Conservation (phyloP, 1,140 invertebrate species). For the Oncopodura yosiiana region DNA sequence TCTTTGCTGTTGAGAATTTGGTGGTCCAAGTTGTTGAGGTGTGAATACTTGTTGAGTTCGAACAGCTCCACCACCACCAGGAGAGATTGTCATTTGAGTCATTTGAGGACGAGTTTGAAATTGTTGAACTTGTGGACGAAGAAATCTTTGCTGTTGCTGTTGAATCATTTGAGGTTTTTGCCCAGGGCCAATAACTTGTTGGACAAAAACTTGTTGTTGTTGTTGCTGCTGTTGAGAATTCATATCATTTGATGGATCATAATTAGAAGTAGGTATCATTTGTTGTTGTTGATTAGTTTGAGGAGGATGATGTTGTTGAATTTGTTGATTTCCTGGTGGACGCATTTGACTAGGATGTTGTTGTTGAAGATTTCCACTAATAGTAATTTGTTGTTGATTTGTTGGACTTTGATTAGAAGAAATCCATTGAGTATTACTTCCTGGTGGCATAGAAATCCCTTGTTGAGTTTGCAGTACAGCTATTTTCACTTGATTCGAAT, state of each 20-base stretch:
- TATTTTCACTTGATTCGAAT: not conserved
- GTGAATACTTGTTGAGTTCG: conserved; percentile 30
- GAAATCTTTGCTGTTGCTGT: conserved; percentile 2
- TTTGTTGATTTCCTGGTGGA: not conserved
- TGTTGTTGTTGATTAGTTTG: not conserved
- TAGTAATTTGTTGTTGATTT: not conserved
- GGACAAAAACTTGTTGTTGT: conserved; percentile 3
- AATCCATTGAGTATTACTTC: too few species aligned
- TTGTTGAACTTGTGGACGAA: conserved; percentile 17
- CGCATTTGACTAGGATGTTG: too few species aligned
- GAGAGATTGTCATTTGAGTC: conserved; percentile 16
- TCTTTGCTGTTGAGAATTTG: conserved; percentile 11
- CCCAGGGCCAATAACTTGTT: too few species aligned
- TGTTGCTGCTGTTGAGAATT: too few species aligned
- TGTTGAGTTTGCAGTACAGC: conserved; percentile 10
- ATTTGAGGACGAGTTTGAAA: conserved; percentile 9
- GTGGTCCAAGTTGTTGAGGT: too few species aligned
- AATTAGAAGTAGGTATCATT: too few species aligned
- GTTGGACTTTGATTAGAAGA: too few species aligned
- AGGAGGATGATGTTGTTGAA: not conserved
- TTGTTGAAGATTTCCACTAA: too few species aligned
- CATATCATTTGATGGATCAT: too few species aligned
- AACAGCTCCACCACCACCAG: conserved; percentile 17
- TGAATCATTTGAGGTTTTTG: not conserved
- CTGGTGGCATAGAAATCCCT: not conserved